Conservation (phyloP, 2,113 vertebrate species). For the Microtus pennsylvanicus region DNA sequence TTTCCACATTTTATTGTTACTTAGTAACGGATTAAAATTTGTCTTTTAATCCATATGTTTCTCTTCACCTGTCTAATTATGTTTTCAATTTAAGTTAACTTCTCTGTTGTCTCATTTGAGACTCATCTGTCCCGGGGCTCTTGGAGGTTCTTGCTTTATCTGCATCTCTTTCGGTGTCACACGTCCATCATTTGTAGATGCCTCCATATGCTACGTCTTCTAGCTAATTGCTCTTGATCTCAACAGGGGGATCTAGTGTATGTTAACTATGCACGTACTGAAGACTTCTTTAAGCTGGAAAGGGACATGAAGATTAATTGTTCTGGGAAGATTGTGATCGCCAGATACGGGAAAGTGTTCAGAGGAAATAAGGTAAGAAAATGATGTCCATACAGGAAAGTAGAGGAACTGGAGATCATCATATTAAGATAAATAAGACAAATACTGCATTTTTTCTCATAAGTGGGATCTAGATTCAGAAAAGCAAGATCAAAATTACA, state of each 20-base stretch:
- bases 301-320: slow-evolving; percentile 91
- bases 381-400: neutral
- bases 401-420: neutral
- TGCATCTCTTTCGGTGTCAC: neutral
- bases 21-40: neutral
- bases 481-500: neutral
- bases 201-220: neutral
- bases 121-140: neutral
- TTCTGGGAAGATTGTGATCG: slow-evolving; percentile 95
- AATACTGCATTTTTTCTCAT: neutral
- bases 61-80: neutral
- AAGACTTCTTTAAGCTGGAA: slow-evolving; percentile 93
- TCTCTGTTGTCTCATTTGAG: neutral
- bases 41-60: neutral
- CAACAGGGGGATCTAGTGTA: slow-evolving; percentile 95
- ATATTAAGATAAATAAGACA: neutral
- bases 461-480: neutral
- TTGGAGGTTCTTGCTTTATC: neutral
- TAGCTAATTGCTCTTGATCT: slow-evolving; percentile 34
- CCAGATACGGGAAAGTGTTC: slow-evolving; percentile 97
- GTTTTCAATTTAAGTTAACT: neutral
- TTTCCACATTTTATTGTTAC: neutral
- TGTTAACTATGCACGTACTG: slow-evolving; percentile 95
- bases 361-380: slow-evolving; percentile 95
- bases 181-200: neutral